phyloP scores from a whole-genome alignment of 2,888 invertebrate species.

The Chymomyza fuscimana region DNA sequence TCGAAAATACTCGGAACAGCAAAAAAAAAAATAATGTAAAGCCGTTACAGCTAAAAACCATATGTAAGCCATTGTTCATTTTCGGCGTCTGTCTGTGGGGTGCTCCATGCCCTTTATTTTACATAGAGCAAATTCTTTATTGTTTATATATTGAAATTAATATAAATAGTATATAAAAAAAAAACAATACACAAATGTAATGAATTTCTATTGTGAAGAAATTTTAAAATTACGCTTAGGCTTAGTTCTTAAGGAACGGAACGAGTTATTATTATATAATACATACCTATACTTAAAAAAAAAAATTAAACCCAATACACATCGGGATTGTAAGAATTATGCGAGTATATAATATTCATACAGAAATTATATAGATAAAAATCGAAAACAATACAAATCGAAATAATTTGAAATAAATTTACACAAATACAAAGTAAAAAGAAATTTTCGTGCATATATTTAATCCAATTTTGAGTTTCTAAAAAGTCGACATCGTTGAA shows the following conservation, averaged over 20 bases:
- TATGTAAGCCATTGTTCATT: background rate
- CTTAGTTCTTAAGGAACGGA: slow-evolving; percentile 50
- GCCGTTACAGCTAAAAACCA: background rate
- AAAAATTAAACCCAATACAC: slow-evolving; percentile 17
- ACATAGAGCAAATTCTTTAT: background rate
- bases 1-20: background rate
- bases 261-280: slow-evolving; percentile 69
- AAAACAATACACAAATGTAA: slow-evolving; percentile 21
- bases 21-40: background rate
- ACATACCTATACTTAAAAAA: slow-evolving; percentile 13
- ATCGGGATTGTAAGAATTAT: slow-evolving; percentile 38
- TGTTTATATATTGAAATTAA: slow-evolving; percentile 1
- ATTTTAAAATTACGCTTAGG: slow-evolving; percentile 60
- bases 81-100: background rate
- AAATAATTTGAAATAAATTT: slow-evolving; percentile 43
- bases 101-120: background rate
- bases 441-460: background rate
- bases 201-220: slow-evolving; percentile 37
- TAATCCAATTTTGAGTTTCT: background rate
- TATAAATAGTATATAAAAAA: slow-evolving; percentile 30
- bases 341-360: slow-evolving; percentile 56
- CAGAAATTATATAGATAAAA: slow-evolving; percentile 34
- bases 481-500: no score
- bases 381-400: slow-evolving; percentile 35
- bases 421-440: slow-evolving; percentile 20